A percentile compares a stretch with the other conserved stretches of the same genome.
Conservation (phyloP, 2,888 invertebrate species). For the Liposcelis brunnea region DNA sequence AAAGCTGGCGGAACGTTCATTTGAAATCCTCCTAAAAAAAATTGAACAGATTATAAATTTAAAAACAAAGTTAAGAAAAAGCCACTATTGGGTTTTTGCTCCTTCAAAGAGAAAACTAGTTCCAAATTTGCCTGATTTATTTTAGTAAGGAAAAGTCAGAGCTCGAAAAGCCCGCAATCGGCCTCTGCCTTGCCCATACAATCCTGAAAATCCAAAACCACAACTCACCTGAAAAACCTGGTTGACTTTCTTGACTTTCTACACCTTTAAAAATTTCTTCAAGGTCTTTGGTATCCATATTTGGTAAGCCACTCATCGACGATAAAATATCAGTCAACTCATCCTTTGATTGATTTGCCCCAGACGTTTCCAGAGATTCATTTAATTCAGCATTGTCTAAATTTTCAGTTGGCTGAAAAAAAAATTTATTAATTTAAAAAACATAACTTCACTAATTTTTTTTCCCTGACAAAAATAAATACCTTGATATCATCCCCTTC, state of each 20-base stretch:
- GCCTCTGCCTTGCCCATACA: too few relatives aligned
- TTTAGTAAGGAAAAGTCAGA: too few relatives aligned
- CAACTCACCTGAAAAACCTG: background rate
- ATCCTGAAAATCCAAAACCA: background rate
- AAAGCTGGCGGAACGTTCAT: conserved; percentile 28
- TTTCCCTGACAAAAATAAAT: background rate
- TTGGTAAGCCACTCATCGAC: conserved; percentile 47
- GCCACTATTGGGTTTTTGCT: conserved; percentile 2
- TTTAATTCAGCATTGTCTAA: conserved; percentile 30
- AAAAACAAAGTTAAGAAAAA: background rate
- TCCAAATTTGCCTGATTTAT: too few relatives aligned
- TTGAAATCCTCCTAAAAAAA: too few relatives aligned
- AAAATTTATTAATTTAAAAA: too few relatives aligned
- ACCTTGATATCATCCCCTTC: conserved; percentile 29
- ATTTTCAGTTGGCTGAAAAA: conserved; percentile 21
- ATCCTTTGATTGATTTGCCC: conserved; percentile 33
- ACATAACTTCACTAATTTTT: too few relatives aligned
- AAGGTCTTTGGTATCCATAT: conserved; percentile 80
- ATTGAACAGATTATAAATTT: background rate
- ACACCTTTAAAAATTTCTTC: conserved; percentile 86
- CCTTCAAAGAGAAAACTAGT: background rate
- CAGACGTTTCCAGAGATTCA: too few relatives aligned
- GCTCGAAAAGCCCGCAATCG: too few relatives aligned
- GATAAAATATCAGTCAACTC: conserved; percentile 47
- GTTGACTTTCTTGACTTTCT: conserved; percentile 46